phyloP scores from a whole-genome alignment of 2,113 vertebrate genomes.

The Pelusios castaneus region DNA sequence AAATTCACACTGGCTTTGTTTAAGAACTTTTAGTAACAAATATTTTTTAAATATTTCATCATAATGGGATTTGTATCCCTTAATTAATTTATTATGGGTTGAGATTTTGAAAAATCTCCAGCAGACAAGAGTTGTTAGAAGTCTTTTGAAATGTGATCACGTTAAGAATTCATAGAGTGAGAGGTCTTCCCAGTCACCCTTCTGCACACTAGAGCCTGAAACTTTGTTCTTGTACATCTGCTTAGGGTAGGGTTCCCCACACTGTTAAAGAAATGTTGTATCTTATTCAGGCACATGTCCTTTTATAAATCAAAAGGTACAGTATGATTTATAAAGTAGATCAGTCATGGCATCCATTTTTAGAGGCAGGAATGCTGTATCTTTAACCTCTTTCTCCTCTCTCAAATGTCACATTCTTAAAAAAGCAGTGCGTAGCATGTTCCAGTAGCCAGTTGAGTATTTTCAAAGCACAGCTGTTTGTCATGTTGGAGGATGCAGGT shows the following conservation, averaged over 20 bases:
- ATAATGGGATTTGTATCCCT: fast-evolving
- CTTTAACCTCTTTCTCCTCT: background rate
- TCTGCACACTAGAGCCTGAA: background rate
- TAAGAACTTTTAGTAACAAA: fast-evolving
- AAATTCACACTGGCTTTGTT: fast-evolving
- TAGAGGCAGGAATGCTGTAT: fast-evolving
- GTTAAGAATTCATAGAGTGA: background rate
- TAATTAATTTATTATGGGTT: fast-evolving
- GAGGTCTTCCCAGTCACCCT: background rate
- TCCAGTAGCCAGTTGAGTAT: fast-evolving
- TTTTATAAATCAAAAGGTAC: fast-evolving
- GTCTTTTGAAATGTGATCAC: background rate
- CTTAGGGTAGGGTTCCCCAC: fast-evolving
- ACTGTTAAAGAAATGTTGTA: fast-evolving
- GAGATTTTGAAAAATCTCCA: background rate
- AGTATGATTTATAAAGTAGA: background rate
- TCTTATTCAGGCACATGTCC: fast-evolving
- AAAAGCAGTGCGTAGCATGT: fast-evolving
- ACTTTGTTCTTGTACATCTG: background rate
- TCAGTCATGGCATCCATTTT: fast-evolving
- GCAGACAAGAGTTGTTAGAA: background rate
- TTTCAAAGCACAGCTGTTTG: background rate
- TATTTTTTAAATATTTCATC: fast-evolving
- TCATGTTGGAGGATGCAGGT: fast-evolving
- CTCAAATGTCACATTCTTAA: fast-evolving